Percentiles rank a stretch among this genome's conserved stretches.
Conservation (phyloP, 1,140 invertebrate genomes). For the Triops longicaudatus region DNA sequence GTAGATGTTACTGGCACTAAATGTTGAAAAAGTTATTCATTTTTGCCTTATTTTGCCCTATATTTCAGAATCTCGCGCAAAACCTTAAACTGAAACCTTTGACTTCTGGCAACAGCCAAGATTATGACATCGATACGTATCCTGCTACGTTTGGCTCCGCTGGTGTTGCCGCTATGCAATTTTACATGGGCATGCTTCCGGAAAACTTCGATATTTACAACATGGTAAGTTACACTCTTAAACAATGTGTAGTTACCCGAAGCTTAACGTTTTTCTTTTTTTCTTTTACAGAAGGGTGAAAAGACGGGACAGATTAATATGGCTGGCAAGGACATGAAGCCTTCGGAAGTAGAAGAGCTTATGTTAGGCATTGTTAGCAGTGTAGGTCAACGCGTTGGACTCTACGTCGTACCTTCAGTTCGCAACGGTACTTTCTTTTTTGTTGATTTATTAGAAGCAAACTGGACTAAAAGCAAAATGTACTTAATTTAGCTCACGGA, state of each 20-base stretch:
- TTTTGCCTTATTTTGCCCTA: not conserved
- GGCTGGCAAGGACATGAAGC: not conserved
- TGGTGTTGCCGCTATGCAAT: constrained; percentile 61
- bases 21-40: not conserved
- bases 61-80: constrained; percentile 48
- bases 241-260: not conserved
- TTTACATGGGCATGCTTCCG: constrained; percentile 62
- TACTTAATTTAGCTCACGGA: constrained; percentile 28
- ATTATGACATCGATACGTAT: constrained; percentile 71
- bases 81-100: constrained; percentile 51
- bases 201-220: constrained; percentile 44
- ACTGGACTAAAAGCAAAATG: constrained; percentile 18
- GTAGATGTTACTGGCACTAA: not conserved
- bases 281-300: constrained; percentile 24
- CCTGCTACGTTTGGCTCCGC: constrained; percentile 65
- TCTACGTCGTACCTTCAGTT: constrained; percentile 22
- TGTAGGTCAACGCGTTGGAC: constrained; percentile 21
- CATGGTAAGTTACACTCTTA: constrained; percentile 32
- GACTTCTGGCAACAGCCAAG: constrained; percentile 54
- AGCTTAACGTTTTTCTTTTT: not conserved
- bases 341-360: constrained; percentile 27
- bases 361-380: constrained; percentile 27
- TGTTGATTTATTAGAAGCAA: not conserved
- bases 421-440: not conserved
- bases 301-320: constrained; percentile 21